A percentile compares a stretch with the other conserved stretches of the same genome.
phyloP scores from a whole-genome alignment of 1,140 invertebrate genomes.

The Lasioglossum albipes region DNA sequence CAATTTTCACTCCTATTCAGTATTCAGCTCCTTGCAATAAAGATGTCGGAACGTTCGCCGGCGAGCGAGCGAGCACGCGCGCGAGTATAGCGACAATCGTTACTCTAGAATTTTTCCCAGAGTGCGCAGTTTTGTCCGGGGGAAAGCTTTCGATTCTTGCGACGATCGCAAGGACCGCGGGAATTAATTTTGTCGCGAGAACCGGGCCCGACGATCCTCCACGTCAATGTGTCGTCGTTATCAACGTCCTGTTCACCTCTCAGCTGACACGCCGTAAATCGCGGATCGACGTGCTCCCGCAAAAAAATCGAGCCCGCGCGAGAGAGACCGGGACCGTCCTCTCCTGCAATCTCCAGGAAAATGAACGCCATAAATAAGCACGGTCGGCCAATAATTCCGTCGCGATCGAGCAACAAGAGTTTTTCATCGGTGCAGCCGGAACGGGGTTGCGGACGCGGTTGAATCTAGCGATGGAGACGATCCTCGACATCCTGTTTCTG shows the following conservation, averaged over 20 bases:
- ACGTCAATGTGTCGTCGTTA: conserved; percentile 64
- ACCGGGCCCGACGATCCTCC: conserved; percentile 16
- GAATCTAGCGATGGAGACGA: conserved; percentile 33
- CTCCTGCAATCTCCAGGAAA: conserved; percentile 70
- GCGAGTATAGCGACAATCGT: no score
- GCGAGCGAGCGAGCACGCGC: no score
- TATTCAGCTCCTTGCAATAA: no score
- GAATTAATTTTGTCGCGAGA: conserved; percentile 50
- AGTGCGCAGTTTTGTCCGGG: no score
- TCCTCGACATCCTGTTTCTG: background rate
- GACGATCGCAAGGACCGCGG: conserved; percentile 11
- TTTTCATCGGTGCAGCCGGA: conserved; percentile 66
- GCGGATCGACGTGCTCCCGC: conserved; percentile 51
- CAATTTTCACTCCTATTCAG: no score
- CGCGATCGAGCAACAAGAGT: conserved; percentile 73
- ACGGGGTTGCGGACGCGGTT: conserved; percentile 18
- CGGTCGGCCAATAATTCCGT: conserved; percentile 76
- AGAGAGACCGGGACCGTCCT: conserved; percentile 32
- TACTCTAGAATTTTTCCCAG: no score
- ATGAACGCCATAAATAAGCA: conserved; percentile 79
- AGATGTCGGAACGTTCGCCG: no score
- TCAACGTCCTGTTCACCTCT: conserved; percentile 63
- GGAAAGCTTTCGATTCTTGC: background rate
- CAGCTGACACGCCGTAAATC: conserved; percentile 60
- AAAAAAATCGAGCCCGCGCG: conserved; percentile 37